Evolutionary conservation across 2,797 vertebrate species (phyloP), one percentile per base, ranked within the genome.

Genomic region (Scleropages formosus): DNA sequence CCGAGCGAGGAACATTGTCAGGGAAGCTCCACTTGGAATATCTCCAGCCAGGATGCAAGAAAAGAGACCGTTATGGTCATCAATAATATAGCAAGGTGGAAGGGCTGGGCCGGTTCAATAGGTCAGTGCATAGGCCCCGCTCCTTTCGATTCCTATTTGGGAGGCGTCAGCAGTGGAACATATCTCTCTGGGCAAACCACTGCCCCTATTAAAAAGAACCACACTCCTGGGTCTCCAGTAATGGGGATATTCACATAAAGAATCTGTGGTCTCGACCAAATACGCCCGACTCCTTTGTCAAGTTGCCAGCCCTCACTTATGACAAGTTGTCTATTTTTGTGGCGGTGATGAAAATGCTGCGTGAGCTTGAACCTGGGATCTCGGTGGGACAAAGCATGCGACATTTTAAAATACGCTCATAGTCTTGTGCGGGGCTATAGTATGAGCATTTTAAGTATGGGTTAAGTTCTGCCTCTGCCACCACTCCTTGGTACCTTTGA

Each of bases 141-240:
- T 13, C 75, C 47, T 63, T 71, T 65, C 56, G 47, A 72, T 76
- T 72, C 75, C 68, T 9, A 49, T 58, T 71, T 27, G 16, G 51
- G 44, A 39, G 18, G 56, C n/a, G 74, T 69, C 74, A 70, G 67
- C 46, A 58, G 24, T 16, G 44, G 59, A 62, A 76, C 24, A 63
- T 12, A 64, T 44, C 20, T 53, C 61, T 20, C 26, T 61, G 1
- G 16, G 72, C 20, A 26, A 60, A 74, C 72, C 16, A 51, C 46
- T 18, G 46, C 11, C 47, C 22, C 20, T 16, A 47, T 69, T 69
- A 51, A 53, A 22, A 24, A 47, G 22, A 53, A 53, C 46, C 24
- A 22, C n/a, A 22, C 22, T 15, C 31, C 18, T 8, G 46, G 61
- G 59, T 53, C 22, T 15, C 69, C 22, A 8, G 24, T 27, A 20